A percentile compares a stretch with the other conserved stretches of the same genome.
phyloP scores from a whole-genome alignment of 2,888 invertebrate genomes.

The Andrena camellia region DNA sequence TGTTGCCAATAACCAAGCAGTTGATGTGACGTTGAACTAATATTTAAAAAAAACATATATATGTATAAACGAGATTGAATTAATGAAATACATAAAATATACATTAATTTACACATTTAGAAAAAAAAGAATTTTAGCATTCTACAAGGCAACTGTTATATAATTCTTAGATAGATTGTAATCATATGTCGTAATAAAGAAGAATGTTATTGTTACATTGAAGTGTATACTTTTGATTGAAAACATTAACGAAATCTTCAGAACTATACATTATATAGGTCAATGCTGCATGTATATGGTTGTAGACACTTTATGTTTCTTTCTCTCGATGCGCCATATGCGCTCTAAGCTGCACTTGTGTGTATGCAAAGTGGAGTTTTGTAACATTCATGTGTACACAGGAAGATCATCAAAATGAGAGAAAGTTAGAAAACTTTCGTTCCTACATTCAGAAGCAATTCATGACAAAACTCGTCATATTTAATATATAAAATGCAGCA shows the following conservation, averaged over 20 bases:
- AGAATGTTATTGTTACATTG: slow-evolving; percentile 11
- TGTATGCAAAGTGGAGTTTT: not conserved
- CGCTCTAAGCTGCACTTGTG: not conserved
- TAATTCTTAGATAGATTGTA: not conserved
- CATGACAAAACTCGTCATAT: not conserved
- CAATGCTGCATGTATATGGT: not conserved
- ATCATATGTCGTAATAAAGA: not conserved
- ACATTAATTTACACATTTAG: not conserved
- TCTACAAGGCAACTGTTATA: not conserved
- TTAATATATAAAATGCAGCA: not conserved
- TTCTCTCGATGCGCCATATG: not conserved
- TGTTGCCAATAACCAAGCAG: no score
- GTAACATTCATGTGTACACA: not conserved
- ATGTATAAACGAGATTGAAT: not conserved
- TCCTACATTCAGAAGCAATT: not conserved
- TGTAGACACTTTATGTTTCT: not conserved
- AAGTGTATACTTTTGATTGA: not conserved
- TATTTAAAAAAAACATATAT: not conserved
- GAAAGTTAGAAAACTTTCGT: not conserved
- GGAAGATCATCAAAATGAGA: not conserved
- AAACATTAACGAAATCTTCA: not conserved
- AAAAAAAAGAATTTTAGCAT: not conserved
- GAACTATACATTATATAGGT: slow-evolving; percentile 4
- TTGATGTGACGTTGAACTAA: not conserved
- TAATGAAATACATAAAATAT: not conserved